Conservation (phyloP, 2,888 invertebrate genomes). For the Mimachlamys varia region DNA sequence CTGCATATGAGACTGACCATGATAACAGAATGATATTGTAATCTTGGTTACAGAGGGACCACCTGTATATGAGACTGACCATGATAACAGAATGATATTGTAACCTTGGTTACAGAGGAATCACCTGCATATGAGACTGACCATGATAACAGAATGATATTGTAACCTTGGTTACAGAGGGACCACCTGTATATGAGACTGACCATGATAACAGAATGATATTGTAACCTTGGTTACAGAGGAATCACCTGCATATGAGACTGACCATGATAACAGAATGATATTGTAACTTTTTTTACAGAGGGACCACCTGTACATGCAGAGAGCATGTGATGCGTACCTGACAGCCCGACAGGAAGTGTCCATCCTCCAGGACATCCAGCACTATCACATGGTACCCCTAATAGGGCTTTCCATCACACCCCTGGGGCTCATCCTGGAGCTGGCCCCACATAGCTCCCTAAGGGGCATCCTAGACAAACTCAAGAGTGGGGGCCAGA, state of each 20-base stretch:
- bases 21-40: too few species aligned
- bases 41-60: background rate
- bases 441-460: constrained; percentile 95
- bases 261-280: background rate
- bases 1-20: too few species aligned
- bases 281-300: background rate
- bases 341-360: constrained; percentile 97
- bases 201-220: background rate
- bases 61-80: too few species aligned
- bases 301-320: constrained; percentile 63
- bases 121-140: too few species aligned
- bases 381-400: constrained; percentile 96
- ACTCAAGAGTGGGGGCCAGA: constrained; percentile 92
- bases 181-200: background rate
- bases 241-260: constrained; percentile 37
- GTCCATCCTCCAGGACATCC: constrained; percentile 92
- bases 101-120: too few species aligned
- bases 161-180: too few species aligned
- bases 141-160: too few species aligned
- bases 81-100: too few species aligned
- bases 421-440: constrained; percentile 94
- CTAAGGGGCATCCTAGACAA: constrained; percentile 92
- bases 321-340: constrained; percentile 88
- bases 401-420: constrained; percentile 94
- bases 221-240: background rate